A percentile compares a stretch with the other conserved stretches of the same genome.
Conservation (phyloP, 2,888 invertebrate genomes). For the Celastrina argiolus region DNA sequence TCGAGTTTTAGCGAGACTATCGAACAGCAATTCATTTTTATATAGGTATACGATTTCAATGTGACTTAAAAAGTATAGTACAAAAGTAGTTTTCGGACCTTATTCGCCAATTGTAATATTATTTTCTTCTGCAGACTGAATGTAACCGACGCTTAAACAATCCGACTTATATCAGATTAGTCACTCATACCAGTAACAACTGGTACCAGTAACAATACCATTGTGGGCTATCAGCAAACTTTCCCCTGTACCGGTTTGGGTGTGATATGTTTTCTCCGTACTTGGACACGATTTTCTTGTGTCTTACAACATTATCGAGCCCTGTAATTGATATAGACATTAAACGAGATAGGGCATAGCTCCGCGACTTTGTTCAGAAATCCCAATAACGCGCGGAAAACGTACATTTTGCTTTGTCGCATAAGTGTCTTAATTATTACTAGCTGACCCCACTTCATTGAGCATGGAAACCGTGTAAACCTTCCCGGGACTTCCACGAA, state of each 20-base stretch:
- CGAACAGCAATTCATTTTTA: too few species aligned
- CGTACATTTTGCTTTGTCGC: too few species aligned
- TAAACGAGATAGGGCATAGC: neutral
- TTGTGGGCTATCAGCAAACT: conserved; percentile 21
- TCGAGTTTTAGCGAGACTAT: too few species aligned
- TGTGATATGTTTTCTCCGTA: conserved; percentile 3
- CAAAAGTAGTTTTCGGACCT: too few species aligned
- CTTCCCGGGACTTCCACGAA: too few species aligned
- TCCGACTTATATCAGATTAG: neutral
- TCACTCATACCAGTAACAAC: neutral
- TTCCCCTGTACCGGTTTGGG: conserved; percentile 12
- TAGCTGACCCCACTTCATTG: too few species aligned
- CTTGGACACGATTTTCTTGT: neutral
- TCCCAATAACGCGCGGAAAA: too few species aligned
- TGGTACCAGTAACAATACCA: conserved; percentile 18
- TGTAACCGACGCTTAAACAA: neutral
- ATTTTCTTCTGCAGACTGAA: neutral
- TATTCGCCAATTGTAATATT: neutral
- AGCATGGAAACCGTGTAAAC: too few species aligned
- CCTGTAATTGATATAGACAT: neutral
- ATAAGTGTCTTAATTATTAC: too few species aligned
- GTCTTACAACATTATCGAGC: neutral
- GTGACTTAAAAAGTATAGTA: too few species aligned
- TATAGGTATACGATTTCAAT: too few species aligned
- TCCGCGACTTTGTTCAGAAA: neutral